Base-by-base conservation (phyloP, 2,797 vertebrate genomes). In the Microctenopoma lineatum region DNA sequence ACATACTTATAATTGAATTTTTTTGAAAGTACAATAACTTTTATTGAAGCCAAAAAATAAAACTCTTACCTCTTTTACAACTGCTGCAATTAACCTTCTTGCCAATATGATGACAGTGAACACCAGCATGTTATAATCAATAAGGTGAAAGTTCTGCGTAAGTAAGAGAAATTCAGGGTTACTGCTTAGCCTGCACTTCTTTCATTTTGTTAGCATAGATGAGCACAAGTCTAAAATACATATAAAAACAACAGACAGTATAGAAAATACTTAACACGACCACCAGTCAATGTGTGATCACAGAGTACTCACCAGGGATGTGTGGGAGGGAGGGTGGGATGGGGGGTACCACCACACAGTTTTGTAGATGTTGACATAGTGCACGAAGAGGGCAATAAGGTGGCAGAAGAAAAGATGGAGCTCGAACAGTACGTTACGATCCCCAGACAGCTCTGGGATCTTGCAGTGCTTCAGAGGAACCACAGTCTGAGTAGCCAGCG, bases 321-420 rank as follows among this genome's bases (percentile, higher is more conserved):
- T 98, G 89, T 98, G 97, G 1, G 98, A 98, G 4, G 98, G 98
- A 0, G 98, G 98, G 47, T 97, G 97, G 4, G 97, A 95, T 0
- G 96, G 95, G 0, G 98, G 98, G 73, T 99, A 99, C 98, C 98
- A 99, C 98, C 98, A 99, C 79, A 99, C 97, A 0, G 97, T 99
- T 91, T 98, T 99, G 92, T 99, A 99, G 94, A 99, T 99, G 94
- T 99, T 99, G 92, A 99, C 95, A 73, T 99, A 99, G 93, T 99
- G 97, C 61, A 99, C 97, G 11, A 99, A 99, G 32, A 99, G 95
- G 39, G 97, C 98, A 27, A 96, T 90, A 4, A 99, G 96, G 81
- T 99, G 98, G 89, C 97, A 99, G 90, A 98, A 96, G 91, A 99
- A 98, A 44, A 99, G 96, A 75, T 99, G 97, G 16, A 98, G 93